phyloP scores from a whole-genome alignment of 1,140 invertebrate genomes.

The Drosophila nigrodunni region DNA sequence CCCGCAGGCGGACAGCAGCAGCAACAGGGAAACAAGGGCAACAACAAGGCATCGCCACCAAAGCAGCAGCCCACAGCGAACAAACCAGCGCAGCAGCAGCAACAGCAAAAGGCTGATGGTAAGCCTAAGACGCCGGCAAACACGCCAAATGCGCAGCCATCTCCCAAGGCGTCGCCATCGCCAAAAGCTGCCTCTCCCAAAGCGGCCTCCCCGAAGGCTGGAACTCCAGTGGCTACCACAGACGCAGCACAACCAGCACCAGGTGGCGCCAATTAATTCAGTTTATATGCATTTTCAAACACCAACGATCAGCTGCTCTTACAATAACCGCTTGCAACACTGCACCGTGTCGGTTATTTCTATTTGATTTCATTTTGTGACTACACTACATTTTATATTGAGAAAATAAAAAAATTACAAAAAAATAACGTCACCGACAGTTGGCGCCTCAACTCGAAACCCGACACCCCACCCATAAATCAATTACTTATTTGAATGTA shows the following conservation, averaged over 20 bases:
- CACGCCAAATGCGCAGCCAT: conserved; percentile 46
- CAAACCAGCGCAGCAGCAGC: conserved; percentile 32
- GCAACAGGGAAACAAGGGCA: conserved; percentile 28
- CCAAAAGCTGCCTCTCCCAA: conserved; percentile 54
- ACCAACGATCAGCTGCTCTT: background rate
- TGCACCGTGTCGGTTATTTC: conserved; percentile 12
- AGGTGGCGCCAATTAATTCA: conserved; percentile 49
- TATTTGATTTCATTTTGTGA: conserved; percentile 36
- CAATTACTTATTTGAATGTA: too few species aligned
- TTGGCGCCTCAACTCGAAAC: too few species aligned
- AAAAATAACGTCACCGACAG: too few species aligned
- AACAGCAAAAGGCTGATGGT: conserved; percentile 20
- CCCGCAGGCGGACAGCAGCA: conserved; percentile 22
- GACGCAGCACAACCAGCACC: conserved; percentile 29
- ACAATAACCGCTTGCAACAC: background rate
- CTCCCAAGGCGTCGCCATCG: conserved; percentile 53
- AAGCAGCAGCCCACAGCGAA: conserved; percentile 47
- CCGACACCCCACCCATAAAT: too few species aligned
- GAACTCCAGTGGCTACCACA: conserved; percentile 44
- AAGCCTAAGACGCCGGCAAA: conserved; percentile 60
- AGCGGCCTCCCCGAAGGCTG: conserved; percentile 54
- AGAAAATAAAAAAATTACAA: conserved; percentile 3
- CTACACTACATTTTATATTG: conserved; percentile 40
- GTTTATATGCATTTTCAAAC: conserved; percentile 57
- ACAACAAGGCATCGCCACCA: conserved; percentile 57